phyloP scores from a whole-genome alignment of 2,113 vertebrate genomes.

The Pardalotus punctatus region DNA sequence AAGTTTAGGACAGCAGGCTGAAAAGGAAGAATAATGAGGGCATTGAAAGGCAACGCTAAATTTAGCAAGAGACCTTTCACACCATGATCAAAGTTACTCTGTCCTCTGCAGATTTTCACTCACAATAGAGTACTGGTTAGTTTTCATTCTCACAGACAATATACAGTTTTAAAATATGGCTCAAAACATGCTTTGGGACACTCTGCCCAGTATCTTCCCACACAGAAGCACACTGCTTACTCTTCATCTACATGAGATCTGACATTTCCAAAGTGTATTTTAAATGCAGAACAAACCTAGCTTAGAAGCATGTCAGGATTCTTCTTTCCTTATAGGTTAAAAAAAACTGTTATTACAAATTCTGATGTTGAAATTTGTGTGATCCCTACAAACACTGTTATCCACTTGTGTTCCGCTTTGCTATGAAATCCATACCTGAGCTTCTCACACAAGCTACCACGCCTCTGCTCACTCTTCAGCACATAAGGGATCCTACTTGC shows the following conservation, averaged over 20 bases:
- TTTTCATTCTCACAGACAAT: neutral
- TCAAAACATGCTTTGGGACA: neutral
- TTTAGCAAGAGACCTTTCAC: neutral
- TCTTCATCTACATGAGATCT: neutral
- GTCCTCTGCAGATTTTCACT: neutral
- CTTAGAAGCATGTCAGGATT: neutral
- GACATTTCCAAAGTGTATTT: neutral
- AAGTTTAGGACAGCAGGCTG: neutral
- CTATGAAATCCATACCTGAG: neutral
- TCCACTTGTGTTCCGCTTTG: neutral
- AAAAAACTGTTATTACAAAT: neutral
- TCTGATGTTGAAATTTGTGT: neutral
- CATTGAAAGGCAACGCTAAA: neutral
- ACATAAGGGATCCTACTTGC: neutral
- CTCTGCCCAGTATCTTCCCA: neutral
- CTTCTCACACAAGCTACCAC: neutral
- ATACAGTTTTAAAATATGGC: neutral
- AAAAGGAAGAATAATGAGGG: neutral
- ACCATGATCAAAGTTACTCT: neutral
- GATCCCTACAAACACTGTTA: neutral
- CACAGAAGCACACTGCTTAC: neutral
- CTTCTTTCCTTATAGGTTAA: neutral
- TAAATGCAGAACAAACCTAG: neutral
- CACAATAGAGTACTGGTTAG: neutral
- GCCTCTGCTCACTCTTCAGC: fast-evolving